These are phyloP conservation scores for Poecilia latipinna DNA, from an alignment of 2,113 vertebrate genomes.

Conservation along the genomic window DNA sequence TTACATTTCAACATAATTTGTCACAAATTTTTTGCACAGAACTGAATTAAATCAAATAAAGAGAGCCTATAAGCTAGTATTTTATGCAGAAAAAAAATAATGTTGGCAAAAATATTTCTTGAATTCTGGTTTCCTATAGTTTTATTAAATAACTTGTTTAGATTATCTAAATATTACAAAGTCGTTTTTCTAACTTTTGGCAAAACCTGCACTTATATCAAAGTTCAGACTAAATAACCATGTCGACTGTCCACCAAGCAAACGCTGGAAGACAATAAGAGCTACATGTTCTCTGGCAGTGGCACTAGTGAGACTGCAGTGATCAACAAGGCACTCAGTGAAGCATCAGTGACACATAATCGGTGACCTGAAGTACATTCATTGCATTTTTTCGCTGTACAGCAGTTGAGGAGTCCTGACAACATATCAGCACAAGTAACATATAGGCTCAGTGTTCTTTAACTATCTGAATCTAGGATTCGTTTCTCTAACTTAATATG, in stretches of 20 bases:
- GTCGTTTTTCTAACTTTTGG: background rate
- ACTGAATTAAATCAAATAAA: background rate
- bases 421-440: constrained; percentile 15
- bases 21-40: background rate
- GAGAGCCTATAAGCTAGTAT: background rate
- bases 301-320: constrained; percentile 2
- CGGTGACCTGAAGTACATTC: constrained; percentile 1
- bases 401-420: constrained; percentile 9
- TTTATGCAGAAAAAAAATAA: background rate
- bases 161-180: background rate
- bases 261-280: background rate
- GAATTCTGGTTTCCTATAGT: background rate
- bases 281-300: constrained; percentile 1
- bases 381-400: background rate
- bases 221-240: background rate
- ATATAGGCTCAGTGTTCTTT: background rate
- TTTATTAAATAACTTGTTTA: background rate
- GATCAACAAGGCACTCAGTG: constrained; percentile 18
- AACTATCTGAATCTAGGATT: constrained; percentile 16
- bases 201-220: background rate
- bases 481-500: background rate
- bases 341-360: constrained; percentile 19
- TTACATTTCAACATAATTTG: background rate
- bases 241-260: background rate
- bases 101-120: background rate